Conservation (phyloP, 2,113 vertebrate genomes). For the Phasianus colchicus region DNA sequence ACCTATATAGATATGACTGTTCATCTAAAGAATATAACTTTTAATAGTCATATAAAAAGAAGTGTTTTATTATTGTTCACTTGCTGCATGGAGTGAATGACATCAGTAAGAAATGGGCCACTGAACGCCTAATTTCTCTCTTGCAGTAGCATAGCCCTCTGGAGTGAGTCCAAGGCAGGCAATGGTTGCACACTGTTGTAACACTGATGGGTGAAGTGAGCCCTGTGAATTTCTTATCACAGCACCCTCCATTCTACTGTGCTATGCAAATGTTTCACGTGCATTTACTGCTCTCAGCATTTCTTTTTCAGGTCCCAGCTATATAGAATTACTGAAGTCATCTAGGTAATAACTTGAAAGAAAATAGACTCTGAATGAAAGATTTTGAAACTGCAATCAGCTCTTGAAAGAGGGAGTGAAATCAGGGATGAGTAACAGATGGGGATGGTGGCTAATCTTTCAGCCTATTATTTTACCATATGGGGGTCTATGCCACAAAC, state of each 20-base stretch:
- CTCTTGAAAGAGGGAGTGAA: constrained; percentile 41
- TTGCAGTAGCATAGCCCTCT: background rate
- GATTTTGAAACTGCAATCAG: constrained; percentile 67
- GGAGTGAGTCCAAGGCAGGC: background rate
- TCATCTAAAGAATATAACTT: background rate
- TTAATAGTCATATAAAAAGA: background rate
- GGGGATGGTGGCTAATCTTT: constrained; percentile 49
- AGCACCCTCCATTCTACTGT: constrained; percentile 27
- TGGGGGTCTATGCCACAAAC: constrained; percentile 44
- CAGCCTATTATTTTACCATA: constrained; percentile 70
- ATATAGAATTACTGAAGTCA: constrained; percentile 60
- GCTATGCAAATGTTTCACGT: constrained; percentile 34
- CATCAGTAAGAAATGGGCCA: background rate
- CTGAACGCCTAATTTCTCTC: background rate
- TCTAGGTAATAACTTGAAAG: constrained; percentile 52
- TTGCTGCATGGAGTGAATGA: background rate
- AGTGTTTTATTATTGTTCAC: background rate
- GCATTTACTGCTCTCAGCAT: constrained; percentile 2
- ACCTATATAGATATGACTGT: background rate
- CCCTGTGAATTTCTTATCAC: background rate
- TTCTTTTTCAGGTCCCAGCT: constrained; percentile 55
- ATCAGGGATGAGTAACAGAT: constrained; percentile 61
- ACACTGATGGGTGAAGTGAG: background rate
- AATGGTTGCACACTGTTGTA: background rate
- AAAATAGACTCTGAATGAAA: constrained; percentile 65